Base-by-base conservation (phyloP, 2,888 invertebrate genomes). In the Patella ulyssiponensis region DNA sequence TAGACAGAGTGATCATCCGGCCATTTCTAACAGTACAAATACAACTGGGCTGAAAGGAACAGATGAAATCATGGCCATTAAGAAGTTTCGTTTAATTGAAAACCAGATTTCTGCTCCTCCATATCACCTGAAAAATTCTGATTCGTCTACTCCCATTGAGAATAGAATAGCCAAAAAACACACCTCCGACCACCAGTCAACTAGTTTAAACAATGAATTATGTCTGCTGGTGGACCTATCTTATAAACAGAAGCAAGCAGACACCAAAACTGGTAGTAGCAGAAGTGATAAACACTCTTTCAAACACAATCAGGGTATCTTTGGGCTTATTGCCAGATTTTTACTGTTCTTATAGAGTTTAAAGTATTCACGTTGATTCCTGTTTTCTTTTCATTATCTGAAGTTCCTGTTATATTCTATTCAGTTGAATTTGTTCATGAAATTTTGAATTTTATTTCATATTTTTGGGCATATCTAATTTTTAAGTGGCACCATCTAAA, bases 191-290 rank as follows among this genome's bases (percentile, higher is more conserved):
- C 11, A 23, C 11, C 64, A 64, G 23, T 20, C 20, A 23, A 44
- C 44, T 9, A 9, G 44, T 44, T 23, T 64, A 23, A 23, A 7
- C 20, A 23, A 14, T 23, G 64, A 64, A 64, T 64, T 20, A 64
- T 23, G 23, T 64, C 20, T 64, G 64, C 23, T 64, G 64, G 23
- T 64, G 20, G 64, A 20, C 20, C 20, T 23, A 64, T 64, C 20
- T 64, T 64, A 64, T 64, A 64, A 64, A 64, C 20, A 14, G 64
- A 64, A 23, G 64, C 20, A 64, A 64, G 23, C 64, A 64, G 64
- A 64, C 64, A 23, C 23, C 20, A 64, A n/a, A 23, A 64, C 64
- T 64, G 20, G 20, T 44, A 44, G 44, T 44, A 44, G 33, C 33
- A 33, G 44, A 44, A 44, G 44, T 44, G 44, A 44, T 44, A 44